A percentile compares a stretch with the other conserved stretches of the same genome.
Conservation (phyloP, 2,113 vertebrate species). For the Crotalus tigris region DNA sequence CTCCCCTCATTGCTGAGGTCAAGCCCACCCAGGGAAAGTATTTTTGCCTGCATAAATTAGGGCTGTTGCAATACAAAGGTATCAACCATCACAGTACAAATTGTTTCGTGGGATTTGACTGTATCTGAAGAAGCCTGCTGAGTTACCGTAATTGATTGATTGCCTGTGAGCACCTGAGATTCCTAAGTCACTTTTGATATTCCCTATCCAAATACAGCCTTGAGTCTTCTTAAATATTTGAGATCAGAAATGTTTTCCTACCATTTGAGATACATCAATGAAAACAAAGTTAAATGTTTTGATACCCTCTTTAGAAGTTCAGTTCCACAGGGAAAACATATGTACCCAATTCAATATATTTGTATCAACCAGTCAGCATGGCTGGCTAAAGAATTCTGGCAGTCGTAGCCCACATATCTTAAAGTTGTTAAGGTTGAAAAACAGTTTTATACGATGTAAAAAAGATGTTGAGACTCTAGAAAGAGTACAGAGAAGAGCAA, state of each 20-base stretch:
- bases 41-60: slow-evolving; percentile 10
- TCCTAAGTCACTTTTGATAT: slow-evolving; percentile 38
- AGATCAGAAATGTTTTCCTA: neutral
- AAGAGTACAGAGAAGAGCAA: too few relatives aligned
- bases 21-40: slow-evolving; percentile 1
- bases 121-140: slow-evolving; percentile 1
- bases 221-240: neutral
- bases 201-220: slow-evolving; percentile 4
- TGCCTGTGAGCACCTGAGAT: slow-evolving; percentile 7
- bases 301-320: neutral
- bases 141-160: neutral
- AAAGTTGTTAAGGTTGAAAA: neutral
- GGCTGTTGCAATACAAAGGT: neutral
- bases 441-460: neutral
- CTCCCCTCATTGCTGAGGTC: slow-evolving; percentile 1
- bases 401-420: neutral
- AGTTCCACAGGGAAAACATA: neutral
- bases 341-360: neutral
- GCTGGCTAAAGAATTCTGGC: neutral
- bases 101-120: slow-evolving; percentile 25
- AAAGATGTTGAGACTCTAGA: too few relatives aligned
- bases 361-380: neutral
- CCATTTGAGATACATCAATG: neutral
- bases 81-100: neutral
- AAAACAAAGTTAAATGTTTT: neutral